Evolutionary conservation across 2,888 invertebrate species (phyloP).

Genomic region (Calliphora vomitoria): DNA sequence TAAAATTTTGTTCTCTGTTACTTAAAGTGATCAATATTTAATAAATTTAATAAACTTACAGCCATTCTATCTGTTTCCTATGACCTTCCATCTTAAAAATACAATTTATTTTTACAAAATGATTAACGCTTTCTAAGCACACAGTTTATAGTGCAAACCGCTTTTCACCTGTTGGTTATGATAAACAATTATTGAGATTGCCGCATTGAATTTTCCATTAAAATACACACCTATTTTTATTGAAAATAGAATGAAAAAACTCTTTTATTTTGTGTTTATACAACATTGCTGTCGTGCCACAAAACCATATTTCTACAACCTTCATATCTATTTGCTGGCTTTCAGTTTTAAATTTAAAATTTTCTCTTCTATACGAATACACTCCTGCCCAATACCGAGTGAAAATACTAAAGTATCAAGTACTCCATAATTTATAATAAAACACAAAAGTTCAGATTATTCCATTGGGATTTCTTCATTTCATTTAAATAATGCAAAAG

Average conservation of each 20-base stretch:
- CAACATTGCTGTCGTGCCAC: not conserved
- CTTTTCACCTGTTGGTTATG: not conserved
- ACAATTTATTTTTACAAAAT: not conserved
- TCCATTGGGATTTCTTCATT: constrained; percentile 26
- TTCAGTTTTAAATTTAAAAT: not conserved
- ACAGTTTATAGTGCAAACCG: not conserved
- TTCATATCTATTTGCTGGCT: not conserved
- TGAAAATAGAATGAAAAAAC: not conserved
- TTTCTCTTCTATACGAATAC: not conserved
- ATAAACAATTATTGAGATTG: not conserved
- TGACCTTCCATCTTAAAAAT: too few species aligned
- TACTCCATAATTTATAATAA: constrained; percentile 20
- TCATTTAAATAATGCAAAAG: constrained; percentile 28
- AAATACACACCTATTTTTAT: constrained; percentile 10
- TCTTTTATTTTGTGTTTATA: not conserved
- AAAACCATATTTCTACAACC: not conserved
- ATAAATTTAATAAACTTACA: too few species aligned
- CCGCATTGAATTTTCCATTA: not conserved
- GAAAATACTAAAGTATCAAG: not conserved
- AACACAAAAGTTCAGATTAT: constrained; percentile 20
- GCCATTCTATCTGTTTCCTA: not conserved
- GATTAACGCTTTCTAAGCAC: not conserved
- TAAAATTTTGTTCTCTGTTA: too few species aligned
- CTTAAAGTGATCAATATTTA: too few species aligned
- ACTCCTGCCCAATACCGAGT: not conserved